Evolutionary conservation across 2,797 vertebrate species (phyloP).

Genomic region (Dendrocincla tyrannina): DNA sequence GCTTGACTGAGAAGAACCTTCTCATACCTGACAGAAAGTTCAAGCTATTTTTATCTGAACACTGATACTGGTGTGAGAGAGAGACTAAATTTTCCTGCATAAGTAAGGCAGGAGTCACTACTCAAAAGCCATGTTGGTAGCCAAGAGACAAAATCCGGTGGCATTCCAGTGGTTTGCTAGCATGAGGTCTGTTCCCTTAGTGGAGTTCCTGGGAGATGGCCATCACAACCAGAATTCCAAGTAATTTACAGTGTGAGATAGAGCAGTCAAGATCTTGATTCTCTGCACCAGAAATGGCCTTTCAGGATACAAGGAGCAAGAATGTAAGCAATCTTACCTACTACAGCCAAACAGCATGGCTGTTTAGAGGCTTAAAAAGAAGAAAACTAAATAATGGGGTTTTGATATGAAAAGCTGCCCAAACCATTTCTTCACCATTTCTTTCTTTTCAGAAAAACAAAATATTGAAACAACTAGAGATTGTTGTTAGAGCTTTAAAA

Average conservation of each 20-base stretch:
- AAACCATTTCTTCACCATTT: neutral
- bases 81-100: neutral
- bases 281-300: neutral
- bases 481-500: slow-evolving; percentile 62
- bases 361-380: neutral
- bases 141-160: neutral
- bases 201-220: neutral
- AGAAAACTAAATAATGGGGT: neutral
- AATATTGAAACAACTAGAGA: slow-evolving; percentile 65
- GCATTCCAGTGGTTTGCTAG: neutral
- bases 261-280: neutral
- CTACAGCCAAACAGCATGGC: neutral
- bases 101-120: neutral
- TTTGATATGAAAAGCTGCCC: slow-evolving; percentile 14
- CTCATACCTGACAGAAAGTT: slow-evolving; percentile 23
- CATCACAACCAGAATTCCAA: neutral
- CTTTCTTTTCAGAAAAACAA: neutral
- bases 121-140: neutral
- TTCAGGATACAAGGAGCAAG: neutral
- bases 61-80: neutral
- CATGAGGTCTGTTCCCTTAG: neutral
- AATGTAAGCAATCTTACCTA: neutral
- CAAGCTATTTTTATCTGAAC: slow-evolving; percentile 32
- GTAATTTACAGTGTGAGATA: neutral
- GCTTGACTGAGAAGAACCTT: slow-evolving; percentile 50